These are phyloP conservation scores for Malacoraja senta DNA, from an alignment of 2,797 vertebrate genomes.

Conservation along the genomic window DNA sequence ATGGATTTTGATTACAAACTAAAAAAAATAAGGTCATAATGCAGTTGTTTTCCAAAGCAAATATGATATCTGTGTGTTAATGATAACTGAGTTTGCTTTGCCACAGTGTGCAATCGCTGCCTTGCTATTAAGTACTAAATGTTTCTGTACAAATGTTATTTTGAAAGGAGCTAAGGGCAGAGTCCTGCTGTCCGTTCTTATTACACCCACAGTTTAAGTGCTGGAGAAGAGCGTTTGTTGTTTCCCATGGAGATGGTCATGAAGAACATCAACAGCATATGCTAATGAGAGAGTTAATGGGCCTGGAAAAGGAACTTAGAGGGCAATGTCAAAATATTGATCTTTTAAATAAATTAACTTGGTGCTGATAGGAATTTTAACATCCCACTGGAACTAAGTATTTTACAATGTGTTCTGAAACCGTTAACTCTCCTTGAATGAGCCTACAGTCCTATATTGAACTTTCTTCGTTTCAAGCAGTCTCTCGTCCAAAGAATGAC, in stretches of 20 bases:
- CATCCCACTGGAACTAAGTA: conserved; percentile 1
- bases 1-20: conserved; percentile 10
- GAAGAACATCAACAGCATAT: conserved; percentile 33
- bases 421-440: conserved; percentile 1
- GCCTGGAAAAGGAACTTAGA: conserved; percentile 13
- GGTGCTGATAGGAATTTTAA: conserved; percentile 24
- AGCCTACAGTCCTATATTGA: background rate
- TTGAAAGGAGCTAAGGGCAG: conserved; percentile 34
- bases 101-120: background rate
- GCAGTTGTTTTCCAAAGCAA: background rate
- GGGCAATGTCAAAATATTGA: conserved; percentile 37
- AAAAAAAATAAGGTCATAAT: conserved; percentile 15
- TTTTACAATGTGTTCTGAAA: conserved; percentile 27
- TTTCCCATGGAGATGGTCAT: conserved; percentile 22
- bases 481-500: no score
- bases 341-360: conserved; percentile 37
- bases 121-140: conserved; percentile 13
- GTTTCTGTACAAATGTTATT: conserved; percentile 35
- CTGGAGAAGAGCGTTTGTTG: background rate
- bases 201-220: conserved; percentile 37
- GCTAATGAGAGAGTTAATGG: conserved; percentile 37
- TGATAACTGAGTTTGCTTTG: conserved; percentile 11
- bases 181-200: conserved; percentile 31
- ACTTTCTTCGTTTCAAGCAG: background rate
- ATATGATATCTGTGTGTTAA: conserved; percentile 16